These are phyloP conservation scores for Chelonus insularis DNA, from an alignment of 1,140 invertebrate species.

Conservation along the genomic window DNA sequence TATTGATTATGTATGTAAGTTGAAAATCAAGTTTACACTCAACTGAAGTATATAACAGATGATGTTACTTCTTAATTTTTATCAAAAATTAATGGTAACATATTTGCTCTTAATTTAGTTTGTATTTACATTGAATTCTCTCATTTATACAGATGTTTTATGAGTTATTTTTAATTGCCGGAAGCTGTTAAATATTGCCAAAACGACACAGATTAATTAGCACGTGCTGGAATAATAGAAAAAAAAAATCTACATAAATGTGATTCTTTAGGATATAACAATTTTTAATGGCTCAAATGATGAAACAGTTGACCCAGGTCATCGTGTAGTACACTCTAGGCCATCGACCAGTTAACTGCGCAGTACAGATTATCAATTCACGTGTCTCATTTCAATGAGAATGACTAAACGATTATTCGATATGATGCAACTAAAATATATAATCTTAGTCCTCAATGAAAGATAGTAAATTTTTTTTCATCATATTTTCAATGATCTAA, in stretches of 20 bases:
- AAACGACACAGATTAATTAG: too few relatives aligned
- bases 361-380: constrained; percentile 13
- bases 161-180: neutral
- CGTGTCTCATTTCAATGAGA: neutral
- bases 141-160: neutral
- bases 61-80: too few relatives aligned
- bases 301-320: neutral
- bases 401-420: neutral
- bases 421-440: neutral
- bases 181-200: neutral
- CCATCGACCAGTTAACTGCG: neutral
- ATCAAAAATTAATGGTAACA: too few relatives aligned
- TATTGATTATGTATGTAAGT: neutral
- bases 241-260: too few relatives aligned
- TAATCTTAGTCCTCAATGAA: neutral
- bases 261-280: too few relatives aligned
- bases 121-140: too few relatives aligned
- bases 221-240: too few relatives aligned
- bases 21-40: too few relatives aligned
- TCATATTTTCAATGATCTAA: neutral
- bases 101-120: too few relatives aligned
- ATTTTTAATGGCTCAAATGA: neutral
- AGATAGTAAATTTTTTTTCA: neutral
- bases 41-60: too few relatives aligned
- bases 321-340: neutral